Evolutionary conservation across 2,888 invertebrate genomes (phyloP).

Genomic region (Protophormia terraenovae): DNA sequence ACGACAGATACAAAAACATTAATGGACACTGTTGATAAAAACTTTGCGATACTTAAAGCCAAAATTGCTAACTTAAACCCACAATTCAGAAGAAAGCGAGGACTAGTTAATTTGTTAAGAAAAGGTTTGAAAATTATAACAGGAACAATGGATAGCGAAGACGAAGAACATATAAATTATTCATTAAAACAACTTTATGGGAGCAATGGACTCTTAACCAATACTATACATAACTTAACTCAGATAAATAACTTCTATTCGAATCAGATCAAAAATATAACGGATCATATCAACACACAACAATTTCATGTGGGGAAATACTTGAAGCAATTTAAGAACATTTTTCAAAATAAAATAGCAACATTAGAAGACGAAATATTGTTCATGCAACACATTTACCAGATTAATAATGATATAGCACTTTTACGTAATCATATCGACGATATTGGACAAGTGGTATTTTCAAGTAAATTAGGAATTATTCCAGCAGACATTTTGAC

Average conservation of each 20-base stretch:
- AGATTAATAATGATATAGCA: neutral
- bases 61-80: conserved; percentile 1
- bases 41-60: conserved; percentile 32
- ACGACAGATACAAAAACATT: conserved; percentile 15
- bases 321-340: neutral
- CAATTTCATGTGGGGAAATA: neutral
- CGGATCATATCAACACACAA: neutral
- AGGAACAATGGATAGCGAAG: conserved; percentile 62
- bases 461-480: conserved; percentile 64
- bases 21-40: conserved; percentile 11
- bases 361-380: neutral
- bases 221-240: neutral
- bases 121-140: conserved; percentile 62
- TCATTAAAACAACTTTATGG: neutral
- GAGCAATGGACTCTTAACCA: neutral
- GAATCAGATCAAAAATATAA: neutral
- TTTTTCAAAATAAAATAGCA: neutral
- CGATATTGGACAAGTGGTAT: conserved; percentile 59
- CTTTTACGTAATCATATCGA: conserved; percentile 21
- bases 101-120: conserved; percentile 55
- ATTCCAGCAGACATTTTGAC: conserved; percentile 61
- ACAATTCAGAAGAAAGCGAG: conserved; percentile 40
- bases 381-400: neutral
- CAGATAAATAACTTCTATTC: neutral
- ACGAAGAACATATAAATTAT: neutral